These are phyloP conservation scores for Acanthurus leucopareius DNA, from an alignment of 2,797 vertebrate species.

Conservation along the genomic window DNA sequence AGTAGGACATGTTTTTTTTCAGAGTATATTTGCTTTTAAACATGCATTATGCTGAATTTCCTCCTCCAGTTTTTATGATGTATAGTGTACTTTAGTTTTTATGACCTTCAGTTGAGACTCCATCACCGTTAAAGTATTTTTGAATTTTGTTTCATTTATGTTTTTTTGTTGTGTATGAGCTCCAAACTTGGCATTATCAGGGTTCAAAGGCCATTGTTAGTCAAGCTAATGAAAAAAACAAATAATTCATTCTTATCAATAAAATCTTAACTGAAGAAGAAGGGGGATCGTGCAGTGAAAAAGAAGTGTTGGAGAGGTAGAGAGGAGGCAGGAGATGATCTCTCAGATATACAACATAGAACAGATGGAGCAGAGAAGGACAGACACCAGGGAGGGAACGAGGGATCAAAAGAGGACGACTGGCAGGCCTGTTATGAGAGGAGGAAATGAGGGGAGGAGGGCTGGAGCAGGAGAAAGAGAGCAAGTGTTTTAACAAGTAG, in stretches of 20 bases:
- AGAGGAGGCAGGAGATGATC: conserved; percentile 1
- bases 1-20: too few species aligned
- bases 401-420: conserved; percentile 39
- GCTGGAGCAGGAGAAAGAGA: conserved; percentile 19
- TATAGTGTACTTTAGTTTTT: too few species aligned
- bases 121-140: neutral
- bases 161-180: too few species aligned
- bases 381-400: conserved; percentile 34
- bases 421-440: conserved; percentile 27
- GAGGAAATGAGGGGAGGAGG: neutral
- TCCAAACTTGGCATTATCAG: neutral
- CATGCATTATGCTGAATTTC: too few species aligned
- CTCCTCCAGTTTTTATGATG: too few species aligned
- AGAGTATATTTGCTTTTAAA: too few species aligned
- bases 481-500: conserved; percentile 38
- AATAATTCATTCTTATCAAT: neutral
- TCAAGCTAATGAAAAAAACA: neutral
- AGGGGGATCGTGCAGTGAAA: neutral
- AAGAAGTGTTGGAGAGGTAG: neutral
- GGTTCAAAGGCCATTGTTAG: neutral
- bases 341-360: conserved; percentile 27
- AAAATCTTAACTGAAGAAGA: conserved; percentile 2
- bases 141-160: too few species aligned
- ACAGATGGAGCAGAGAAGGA: conserved; percentile 56
- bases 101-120: neutral